Evolutionary conservation across 2,888 invertebrate genomes (phyloP).

Genomic region (Allygus modestus): DNA sequence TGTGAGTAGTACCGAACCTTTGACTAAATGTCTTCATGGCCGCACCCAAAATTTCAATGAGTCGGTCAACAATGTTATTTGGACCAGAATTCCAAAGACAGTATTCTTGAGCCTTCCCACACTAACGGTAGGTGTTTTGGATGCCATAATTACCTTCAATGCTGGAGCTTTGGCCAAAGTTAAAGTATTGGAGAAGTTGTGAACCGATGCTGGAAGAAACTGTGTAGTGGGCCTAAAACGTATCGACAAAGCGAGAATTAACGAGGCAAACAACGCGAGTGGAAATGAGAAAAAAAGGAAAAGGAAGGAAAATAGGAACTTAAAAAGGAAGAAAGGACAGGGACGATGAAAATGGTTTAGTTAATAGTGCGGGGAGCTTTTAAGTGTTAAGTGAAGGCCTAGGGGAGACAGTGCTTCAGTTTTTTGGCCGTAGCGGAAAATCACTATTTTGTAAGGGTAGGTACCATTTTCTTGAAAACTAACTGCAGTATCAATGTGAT

Average conservation of each 20-base stretch:
- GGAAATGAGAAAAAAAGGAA: slow-evolving; percentile 3
- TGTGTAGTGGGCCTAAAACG: slow-evolving; percentile 43
- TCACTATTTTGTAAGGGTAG: too few relatives aligned
- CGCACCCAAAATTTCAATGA: slow-evolving; percentile 31
- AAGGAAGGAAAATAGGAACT: not conserved
- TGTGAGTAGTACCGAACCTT: not conserved
- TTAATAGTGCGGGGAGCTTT: too few relatives aligned
- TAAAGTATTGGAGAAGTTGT: slow-evolving; percentile 31
- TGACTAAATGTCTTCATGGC: slow-evolving; percentile 11
- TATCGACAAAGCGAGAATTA: slow-evolving; percentile 13
- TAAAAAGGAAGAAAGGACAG: slow-evolving; percentile 45
- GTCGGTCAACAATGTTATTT: slow-evolving; percentile 1
- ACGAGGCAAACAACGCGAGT: slow-evolving; percentile 9
- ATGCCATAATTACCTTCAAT: slow-evolving; percentile 16
- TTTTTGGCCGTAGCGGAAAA: too few relatives aligned
- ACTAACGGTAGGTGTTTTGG: slow-evolving; percentile 3
- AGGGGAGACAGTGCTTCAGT: too few relatives aligned
- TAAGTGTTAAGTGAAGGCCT: too few relatives aligned
- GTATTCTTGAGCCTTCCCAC: not conserved
- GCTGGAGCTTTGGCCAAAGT: slow-evolving; percentile 23
- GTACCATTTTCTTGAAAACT: too few relatives aligned
- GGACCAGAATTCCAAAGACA: slow-evolving; percentile 7
- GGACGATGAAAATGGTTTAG: too few relatives aligned
- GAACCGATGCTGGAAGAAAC: slow-evolving; percentile 35
- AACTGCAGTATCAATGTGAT: too few relatives aligned